phyloP scores from a whole-genome alignment of 2,797 vertebrate species.

The Morelia viridis region DNA sequence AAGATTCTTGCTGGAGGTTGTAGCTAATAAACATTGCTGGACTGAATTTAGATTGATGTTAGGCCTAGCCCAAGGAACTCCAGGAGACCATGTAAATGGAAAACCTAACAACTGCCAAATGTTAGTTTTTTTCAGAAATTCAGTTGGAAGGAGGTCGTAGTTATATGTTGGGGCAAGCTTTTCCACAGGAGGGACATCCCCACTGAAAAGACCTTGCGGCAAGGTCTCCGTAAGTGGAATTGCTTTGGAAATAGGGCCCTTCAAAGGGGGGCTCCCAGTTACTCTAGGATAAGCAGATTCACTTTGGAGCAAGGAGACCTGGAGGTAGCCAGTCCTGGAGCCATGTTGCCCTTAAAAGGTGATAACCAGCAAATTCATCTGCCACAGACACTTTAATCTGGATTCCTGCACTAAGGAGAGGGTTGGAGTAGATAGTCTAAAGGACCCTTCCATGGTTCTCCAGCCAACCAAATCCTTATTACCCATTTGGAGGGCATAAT shows the following conservation, averaged over 20 bases:
- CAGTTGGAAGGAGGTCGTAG: neutral
- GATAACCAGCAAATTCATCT: neutral
- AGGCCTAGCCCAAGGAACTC: no score
- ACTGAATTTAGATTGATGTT: no score
- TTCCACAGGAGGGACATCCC: neutral
- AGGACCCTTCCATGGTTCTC: neutral
- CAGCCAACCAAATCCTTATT: neutral
- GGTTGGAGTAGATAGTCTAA: neutral
- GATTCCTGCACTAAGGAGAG: neutral
- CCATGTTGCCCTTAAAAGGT: neutral
- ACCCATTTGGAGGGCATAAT: neutral
- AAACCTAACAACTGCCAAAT: neutral
- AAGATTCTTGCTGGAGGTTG: no score
- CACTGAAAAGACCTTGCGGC: neutral
- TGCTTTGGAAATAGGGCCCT: neutral
- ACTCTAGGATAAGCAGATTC: neutral
- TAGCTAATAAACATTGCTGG: no score
- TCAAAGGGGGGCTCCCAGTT: neutral
- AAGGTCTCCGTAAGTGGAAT: neutral
- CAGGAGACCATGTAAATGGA: neutral
- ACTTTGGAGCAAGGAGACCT: neutral
- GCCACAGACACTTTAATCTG: neutral
- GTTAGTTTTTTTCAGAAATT: neutral
- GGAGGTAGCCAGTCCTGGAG: neutral
- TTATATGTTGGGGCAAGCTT: neutral